Percentiles rank a stretch among this genome's conserved stretches.
phyloP scores from a whole-genome alignment of 1,140 invertebrate species.

The Penaeus chinensis region DNA sequence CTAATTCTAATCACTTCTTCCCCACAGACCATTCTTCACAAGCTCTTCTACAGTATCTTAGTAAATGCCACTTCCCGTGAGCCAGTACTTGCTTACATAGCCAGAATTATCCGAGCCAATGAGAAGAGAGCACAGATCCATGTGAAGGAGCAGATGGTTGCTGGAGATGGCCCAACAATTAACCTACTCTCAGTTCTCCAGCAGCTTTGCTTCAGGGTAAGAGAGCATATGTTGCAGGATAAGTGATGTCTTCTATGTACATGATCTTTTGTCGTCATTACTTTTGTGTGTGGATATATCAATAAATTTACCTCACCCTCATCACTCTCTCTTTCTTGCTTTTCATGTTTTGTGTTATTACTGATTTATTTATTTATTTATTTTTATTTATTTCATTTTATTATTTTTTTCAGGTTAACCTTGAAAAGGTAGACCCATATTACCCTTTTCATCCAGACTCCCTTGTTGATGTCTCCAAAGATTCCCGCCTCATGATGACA shows the following conservation, averaged over 20 bases:
- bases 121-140: conserved; percentile 90
- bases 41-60: conserved; percentile 85
- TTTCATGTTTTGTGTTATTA: neutral
- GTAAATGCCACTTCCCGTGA: conserved; percentile 83
- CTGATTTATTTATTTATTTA: no score
- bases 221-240: neutral
- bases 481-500: conserved; percentile 86
- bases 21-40: conserved; percentile 76
- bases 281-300: neutral
- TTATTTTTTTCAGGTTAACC: conserved; percentile 53
- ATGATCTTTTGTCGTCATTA: neutral
- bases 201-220: conserved; percentile 83
- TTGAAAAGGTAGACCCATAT: conserved; percentile 74
- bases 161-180: conserved; percentile 94
- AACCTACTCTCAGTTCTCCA: conserved; percentile 93
- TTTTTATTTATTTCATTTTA: neutral
- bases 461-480: conserved; percentile 82
- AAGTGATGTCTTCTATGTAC: neutral
- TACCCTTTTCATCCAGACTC: conserved; percentile 89
- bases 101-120: conserved; percentile 81
- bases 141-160: conserved; percentile 81
- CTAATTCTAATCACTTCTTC: conserved; percentile 7
- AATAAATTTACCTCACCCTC: neutral
- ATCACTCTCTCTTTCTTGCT: neutral
- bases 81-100: conserved; percentile 81